Base-by-base conservation (phyloP, 2,113 vertebrate species). In the Thymallus thymallus region DNA sequence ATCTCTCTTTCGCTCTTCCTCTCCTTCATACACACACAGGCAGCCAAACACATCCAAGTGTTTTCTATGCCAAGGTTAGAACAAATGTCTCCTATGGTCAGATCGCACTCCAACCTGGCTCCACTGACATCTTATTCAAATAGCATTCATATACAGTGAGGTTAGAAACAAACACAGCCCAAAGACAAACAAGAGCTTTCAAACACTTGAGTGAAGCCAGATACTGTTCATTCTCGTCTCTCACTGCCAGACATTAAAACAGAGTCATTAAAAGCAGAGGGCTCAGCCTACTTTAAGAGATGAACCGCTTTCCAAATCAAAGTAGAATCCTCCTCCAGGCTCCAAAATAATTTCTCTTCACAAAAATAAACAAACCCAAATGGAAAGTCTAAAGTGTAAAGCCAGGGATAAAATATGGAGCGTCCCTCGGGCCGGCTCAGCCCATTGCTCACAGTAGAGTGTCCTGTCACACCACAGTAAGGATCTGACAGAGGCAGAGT, bases 361-460 rank as follows among this genome's bases (percentile, higher is more conserved):
- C 71, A 24, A 46, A 70, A 82, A 79, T 75, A 86, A 86, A 82
- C 76, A 84, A 85, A 85, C 68, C 64, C 71, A 55, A 81, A 80
- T 41, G 35, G 81, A 76, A 61, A 77, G 1, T 4, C 22, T 18
- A 35, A 51, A 77, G 63, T 16, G 30, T 1, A 23, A 76, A 63
- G 70, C 30, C n/a, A 78, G 45, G 72, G 78, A 82, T 77, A 79
- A 87, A 86, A 85, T 85, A 82, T 76, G 76, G 67, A 30, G 0
- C 55, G 78, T 81, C 86, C 82, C 76, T 6, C 58, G 80, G 76
- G 81, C 55, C 56, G 66, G 80, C 73, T 70, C 63, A 62, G 72
- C 56, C 78, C 75, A 85, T 91, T 79, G 73, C 77, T 90, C 82
- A 88, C 64, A 78, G 71, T 0, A 82, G 81, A 83, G 75, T 76